Evolutionary conservation across 1,140 invertebrate genomes (phyloP).

Genomic region (Drosophila miranda): DNA sequence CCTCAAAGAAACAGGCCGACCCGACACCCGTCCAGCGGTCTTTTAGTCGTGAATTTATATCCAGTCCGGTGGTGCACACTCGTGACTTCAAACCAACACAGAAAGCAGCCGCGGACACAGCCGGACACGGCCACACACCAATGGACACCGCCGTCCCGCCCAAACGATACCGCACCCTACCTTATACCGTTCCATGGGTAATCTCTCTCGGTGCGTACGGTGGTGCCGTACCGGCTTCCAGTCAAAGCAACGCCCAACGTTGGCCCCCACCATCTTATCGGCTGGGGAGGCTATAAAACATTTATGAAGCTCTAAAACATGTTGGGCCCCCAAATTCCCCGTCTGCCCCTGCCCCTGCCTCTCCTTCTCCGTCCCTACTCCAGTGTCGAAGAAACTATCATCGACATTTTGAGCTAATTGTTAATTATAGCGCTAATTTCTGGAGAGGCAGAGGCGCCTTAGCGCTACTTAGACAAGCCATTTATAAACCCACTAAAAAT

Average conservation of each 20-base stretch:
- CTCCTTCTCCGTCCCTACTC: background rate
- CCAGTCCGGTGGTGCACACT: no score
- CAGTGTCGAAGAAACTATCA: conserved; percentile 28
- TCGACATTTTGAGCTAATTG: conserved; percentile 44
- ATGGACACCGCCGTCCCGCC: no score
- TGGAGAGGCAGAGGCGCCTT: conserved; percentile 41
- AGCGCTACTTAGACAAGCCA: conserved; percentile 71
- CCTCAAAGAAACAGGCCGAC: no score
- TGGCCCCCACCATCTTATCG: conserved; percentile 48
- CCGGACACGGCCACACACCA: no score
- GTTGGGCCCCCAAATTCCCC: conserved; percentile 25
- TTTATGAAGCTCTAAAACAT: conserved; percentile 55
- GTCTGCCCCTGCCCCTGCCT: background rate
- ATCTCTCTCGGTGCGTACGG: no score
- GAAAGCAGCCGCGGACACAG: no score
- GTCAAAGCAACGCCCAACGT: conserved; percentile 4
- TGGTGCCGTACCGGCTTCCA: no score
- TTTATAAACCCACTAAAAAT: conserved; percentile 76
- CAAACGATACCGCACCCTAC: no score
- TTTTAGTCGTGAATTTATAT: no score
- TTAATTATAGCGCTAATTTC: conserved; percentile 77
- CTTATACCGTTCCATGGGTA: no score
- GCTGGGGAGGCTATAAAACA: conserved; percentile 36
- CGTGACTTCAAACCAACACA: no score
- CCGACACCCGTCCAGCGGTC: no score